Evolutionary conservation across 2,888 invertebrate genomes (phyloP).

Genomic region (Timema cristinae): DNA sequence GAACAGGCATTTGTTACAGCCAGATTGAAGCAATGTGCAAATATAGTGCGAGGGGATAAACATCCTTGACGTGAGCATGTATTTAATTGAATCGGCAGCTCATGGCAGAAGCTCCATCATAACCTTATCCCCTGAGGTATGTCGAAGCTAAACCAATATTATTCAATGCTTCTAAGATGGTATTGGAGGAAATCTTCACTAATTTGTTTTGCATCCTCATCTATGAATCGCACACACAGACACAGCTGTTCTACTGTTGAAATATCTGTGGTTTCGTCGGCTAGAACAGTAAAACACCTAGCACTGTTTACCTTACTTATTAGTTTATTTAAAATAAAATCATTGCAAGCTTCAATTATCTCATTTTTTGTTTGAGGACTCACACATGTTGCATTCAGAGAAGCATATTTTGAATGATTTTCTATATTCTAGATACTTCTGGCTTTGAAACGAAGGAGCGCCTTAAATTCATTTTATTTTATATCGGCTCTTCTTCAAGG

Average conservation of each 20-base stretch:
- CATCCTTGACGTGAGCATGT: constrained; percentile 28
- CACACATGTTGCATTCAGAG: constrained; percentile 36
- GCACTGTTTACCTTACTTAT: constrained; percentile 35
- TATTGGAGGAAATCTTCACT: constrained; percentile 33
- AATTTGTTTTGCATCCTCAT: constrained; percentile 21
- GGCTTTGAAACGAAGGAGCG: constrained; percentile 36
- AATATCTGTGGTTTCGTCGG: constrained; percentile 39
- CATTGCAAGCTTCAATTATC: constrained; percentile 34
- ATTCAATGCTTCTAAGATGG: constrained; percentile 28
- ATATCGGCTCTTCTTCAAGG: constrained; percentile 11
- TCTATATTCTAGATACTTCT: constrained; percentile 33
- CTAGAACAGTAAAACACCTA: constrained; percentile 37
- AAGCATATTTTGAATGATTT: constrained; percentile 31
- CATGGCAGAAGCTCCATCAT: constrained; percentile 35
- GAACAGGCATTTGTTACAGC: constrained; percentile 33
- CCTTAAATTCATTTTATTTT: constrained; percentile 38
- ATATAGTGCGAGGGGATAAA: constrained; percentile 31
- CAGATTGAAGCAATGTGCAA: constrained; percentile 37
- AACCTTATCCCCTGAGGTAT: constrained; percentile 35
- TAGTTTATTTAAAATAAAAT: constrained; percentile 33
- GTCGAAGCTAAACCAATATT: constrained; percentile 30
- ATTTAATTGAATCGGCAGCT: constrained; percentile 33
- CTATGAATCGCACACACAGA: constrained; percentile 31
- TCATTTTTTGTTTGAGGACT: constrained; percentile 37
- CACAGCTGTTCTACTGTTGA: constrained; percentile 36